Evolutionary conservation across 1,140 invertebrate species (phyloP), one percentile per base, ranked within the genome.

Genomic region (Tribolium madens): DNA sequence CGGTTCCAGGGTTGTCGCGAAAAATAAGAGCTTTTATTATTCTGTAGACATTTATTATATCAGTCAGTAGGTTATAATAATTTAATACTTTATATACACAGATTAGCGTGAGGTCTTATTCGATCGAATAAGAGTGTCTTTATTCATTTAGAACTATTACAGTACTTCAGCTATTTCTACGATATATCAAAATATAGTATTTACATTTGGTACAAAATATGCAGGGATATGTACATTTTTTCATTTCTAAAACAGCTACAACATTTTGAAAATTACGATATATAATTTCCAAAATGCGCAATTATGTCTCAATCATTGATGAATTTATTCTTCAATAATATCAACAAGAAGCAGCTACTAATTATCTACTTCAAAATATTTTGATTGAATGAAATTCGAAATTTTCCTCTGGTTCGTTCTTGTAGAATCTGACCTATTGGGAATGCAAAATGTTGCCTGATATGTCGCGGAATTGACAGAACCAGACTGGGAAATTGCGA

Each of bases 111-210:
- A 76, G 57, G 73, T 76, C 48, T 84, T 87, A 88, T 80, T 91
- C 93, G 86, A 42, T 10, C 18, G 26, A 76, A 68, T 76, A 73
- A 64, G 75, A 64, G 18, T 71, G 68, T 76, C 64, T 75, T 74
- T n/a, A n/a, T 42, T 42, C 50, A 21, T 76, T 94, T 93, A 85
- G 90, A 89, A 57, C 48, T 76, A 31, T 81, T 80, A 81, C 76
- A 70, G 72, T 81, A 78, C 76, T 31, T 78, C 76, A 79, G 76
- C 75, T 80, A 77, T 76, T 52, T 79, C 79, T 82, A 79, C 78
- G 80, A 79, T 76, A 82, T 84, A 84, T 82, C 83, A 84, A 84
- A 84, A 84, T 84, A 84, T 84, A 84, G 78, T 84, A 83, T 81
- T 80, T 83, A 84, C 82, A 83, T 82, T 82, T 80, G 77, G 76